Base-by-base conservation (phyloP, 2,113 vertebrate genomes). In the Jaculus jaculus region DNA sequence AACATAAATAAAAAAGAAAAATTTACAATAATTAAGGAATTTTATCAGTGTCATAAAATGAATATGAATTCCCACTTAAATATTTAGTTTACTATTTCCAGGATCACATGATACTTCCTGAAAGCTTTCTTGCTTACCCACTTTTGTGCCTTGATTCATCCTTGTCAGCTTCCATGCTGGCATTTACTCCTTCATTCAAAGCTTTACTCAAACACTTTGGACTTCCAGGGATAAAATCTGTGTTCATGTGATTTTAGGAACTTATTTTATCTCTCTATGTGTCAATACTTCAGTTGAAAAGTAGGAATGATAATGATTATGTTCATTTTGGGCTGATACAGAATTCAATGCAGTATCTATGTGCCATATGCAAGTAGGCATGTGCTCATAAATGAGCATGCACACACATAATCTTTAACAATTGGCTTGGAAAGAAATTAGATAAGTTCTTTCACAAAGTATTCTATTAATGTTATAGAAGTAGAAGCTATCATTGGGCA, bases 201-300 rank as follows among this genome's bases (percentile, higher is more conserved):
- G 1, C 2, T 86, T 65, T 51, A 30, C 3, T 84, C 26, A 91
- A 72, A n/a, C n/a, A 20, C 20, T 65, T 69, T n/a, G 74, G 26
- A 81, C 16, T 74, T 3, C 8, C 34, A 82, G 69, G 16, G 17
- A 87, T 77, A 72, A 63, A 89, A 37, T 80, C 4, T n/a, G 51
- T 80, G 18, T 13, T 87, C 11, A 1, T 24, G 11, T 71, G 72
- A 37, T 20, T 54, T 92, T 11, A 83, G 65, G 18, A 68, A 83
- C 39, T 68, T 79, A 60, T 37, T 88, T 94, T 75, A 10, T 71
- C 42, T 86, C 6, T 85, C 24, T 66, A 17, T 80, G 8, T 39
- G 58, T 95, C 47, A 82, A 42, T 60, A 92, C 26, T 72, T 95
- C 39, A 68, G 30, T n/a, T 84, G n/a, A 47, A 79, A 92, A 93